Evolutionary conservation across 2,797 vertebrate genomes (phyloP), one percentile per base, ranked within the genome.

Genomic region (Luscinia luscinia): DNA sequence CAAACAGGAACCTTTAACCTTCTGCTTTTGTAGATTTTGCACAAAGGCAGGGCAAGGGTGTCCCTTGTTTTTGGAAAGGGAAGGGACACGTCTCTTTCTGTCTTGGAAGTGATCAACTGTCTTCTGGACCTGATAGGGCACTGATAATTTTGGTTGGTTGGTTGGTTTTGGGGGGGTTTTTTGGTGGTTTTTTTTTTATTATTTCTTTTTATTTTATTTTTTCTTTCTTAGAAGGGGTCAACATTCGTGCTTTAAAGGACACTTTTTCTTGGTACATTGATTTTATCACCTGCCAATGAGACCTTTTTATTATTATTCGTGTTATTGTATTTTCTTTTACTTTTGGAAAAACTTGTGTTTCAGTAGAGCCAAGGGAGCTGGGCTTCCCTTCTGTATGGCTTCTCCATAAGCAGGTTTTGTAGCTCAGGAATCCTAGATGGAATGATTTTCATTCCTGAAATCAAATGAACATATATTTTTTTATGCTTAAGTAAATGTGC

Each of bases 291-390:
- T 3, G 2, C n/a, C 9, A 45, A 1, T 3, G 24, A 52, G 41
- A 49, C 11, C 3, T 48, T 34, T 46, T 18, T 23, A 1, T 24
- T 40, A 6, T 32, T 63, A 19, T 57, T 57, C 0, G 0, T 17
- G 9, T 61, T 48, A 9, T 1, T 20, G 7, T 51, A 24, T 72
- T 72, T 89, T 15, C 26, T 69, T 79, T 69, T 34, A 36, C 32
- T 54, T 84, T 49, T 34, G 26, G 9, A 41, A 77, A 45, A 69
- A 20, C 5, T 59, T 40, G 4, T 57, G 26, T 73, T 88, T 73
- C 49, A 61, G 0, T 58, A 45, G 9, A 73, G 16, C 28, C 38
- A 24, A 17, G 14, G 20, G 36, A 61, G 1, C 26, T 13, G 26
- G 15, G 6, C 22, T 55, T 70, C 20, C 16, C 4, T 46, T 63